Evolutionary conservation across 2,797 vertebrate species (phyloP).

Genomic region (Diceros bicornis): DNA sequence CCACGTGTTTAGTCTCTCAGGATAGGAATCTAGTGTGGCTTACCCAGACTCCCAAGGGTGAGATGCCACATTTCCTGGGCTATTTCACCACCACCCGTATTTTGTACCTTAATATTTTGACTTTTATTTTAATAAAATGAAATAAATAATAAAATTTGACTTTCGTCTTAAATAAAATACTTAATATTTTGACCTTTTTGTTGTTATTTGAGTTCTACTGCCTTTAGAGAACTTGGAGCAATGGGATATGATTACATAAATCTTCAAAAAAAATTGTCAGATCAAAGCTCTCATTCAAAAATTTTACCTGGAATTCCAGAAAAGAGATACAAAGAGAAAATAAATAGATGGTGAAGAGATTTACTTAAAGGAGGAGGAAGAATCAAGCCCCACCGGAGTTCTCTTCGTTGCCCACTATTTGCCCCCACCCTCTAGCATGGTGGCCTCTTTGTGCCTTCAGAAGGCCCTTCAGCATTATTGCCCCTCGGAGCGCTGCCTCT

Average conservation of each 20-base stretch:
- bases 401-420: background rate
- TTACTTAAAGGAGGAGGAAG: slow-evolving; percentile 5
- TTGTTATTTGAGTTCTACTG: slow-evolving; percentile 52
- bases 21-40: background rate
- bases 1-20: slow-evolving; percentile 1
- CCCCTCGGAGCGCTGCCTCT: background rate
- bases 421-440: background rate
- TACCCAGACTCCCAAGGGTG: background rate
- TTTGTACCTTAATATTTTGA: slow-evolving; percentile 49
- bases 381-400: background rate
- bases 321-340: slow-evolving; percentile 52
- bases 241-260: slow-evolving; percentile 39
- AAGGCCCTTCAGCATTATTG: background rate
- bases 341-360: slow-evolving; percentile 34
- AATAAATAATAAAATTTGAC: no score
- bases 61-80: background rate
- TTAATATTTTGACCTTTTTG: background rate
- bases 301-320: slow-evolving; percentile 16
- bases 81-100: background rate
- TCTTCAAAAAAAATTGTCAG: background rate
- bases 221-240: slow-evolving; percentile 50
- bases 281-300: slow-evolving; percentile 38
- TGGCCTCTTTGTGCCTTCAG: background rate
- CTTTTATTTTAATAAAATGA: no score
- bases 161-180: no score